Evolutionary conservation across 2,888 invertebrate species (phyloP), one percentile per base, ranked within the genome.

Genomic region (Alviniconcha strummeri): DNA sequence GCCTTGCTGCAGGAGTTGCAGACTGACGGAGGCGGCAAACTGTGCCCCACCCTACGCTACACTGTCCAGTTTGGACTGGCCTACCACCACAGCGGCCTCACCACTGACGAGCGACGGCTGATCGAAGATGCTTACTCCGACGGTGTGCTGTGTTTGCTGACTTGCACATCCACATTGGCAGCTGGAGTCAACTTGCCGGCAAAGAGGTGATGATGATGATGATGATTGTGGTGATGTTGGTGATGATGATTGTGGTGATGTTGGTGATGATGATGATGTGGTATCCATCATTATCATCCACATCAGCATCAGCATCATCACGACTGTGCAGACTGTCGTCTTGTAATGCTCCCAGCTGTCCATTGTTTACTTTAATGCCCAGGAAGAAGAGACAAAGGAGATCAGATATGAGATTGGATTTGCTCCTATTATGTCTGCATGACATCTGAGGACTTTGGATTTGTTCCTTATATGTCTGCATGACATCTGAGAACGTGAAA

Each of bases 181-280:
- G 98, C 99, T 54, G 99, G 99, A 5, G 98, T 99, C 57, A 99
- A 99, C 95, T 95, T 99, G 88, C 99, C 99, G 17, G 98, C 98
- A 0, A 96, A 96, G 94, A 95, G 98, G 91, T 93, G 79, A 52
- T 64, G 64, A 64, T 64, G 64, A 64, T 64, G 15, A 64, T 64
- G 64, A 64, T 64, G 15, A 64, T 15, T 13, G 4, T 64, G 15
- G 11, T 64, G 15, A 64, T 64, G 64, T 13, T 15, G 15, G 15
- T 64, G 15, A 64, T 4, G 64, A 64, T 64, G 64, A 64, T 15
- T 13, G 4, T 64, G 15, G 11, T 64, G 15, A 64, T 64, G 64
- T 13, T 15, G 15, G 15, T 64, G 15, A 64, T 4, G 64, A 64
- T 64, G 64, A 13, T 64, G 9, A 64, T 64, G 15, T 1, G 64